Percentiles rank a stretch among this genome's conserved stretches.
These are phyloP conservation scores for Cephus cinctus DNA, from an alignment of 1,140 invertebrate species.

Conservation along the genomic window DNA sequence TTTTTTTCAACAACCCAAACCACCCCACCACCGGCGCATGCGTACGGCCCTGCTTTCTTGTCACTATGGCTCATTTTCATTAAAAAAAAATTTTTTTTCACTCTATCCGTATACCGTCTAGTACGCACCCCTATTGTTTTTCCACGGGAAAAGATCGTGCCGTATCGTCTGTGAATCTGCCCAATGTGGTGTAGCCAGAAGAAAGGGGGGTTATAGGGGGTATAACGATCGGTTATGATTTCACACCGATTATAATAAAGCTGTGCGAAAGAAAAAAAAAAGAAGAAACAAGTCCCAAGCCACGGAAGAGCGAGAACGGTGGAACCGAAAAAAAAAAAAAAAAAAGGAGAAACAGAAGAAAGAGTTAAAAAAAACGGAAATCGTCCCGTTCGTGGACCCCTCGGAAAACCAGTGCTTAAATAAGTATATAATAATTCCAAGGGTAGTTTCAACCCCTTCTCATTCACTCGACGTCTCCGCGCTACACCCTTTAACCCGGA, in stretches of 20 bases:
- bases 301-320: background rate
- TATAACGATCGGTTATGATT: conserved; percentile 56
- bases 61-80: conserved; percentile 11
- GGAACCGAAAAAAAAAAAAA: conserved; percentile 10
- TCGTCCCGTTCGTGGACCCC: conserved; percentile 36
- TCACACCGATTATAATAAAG: conserved; percentile 57
- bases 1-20: conserved; percentile 34
- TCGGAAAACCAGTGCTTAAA: conserved; percentile 37
- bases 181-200: conserved; percentile 15
- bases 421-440: conserved; percentile 57
- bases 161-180: too few relatives aligned
- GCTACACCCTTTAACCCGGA: conserved; percentile 3
- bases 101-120: conserved; percentile 12
- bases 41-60: background rate
- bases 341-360: background rate
- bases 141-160: conserved; percentile 20
- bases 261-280: background rate
- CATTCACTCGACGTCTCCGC: conserved; percentile 5
- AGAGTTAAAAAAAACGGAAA: conserved; percentile 25
- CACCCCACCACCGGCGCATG: conserved; percentile 31
- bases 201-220: too few relatives aligned
- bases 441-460: conserved; percentile 38
- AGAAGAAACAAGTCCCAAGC: background rate
- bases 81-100: too few relatives aligned
- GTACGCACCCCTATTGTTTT: conserved; percentile 29